These are phyloP conservation scores for Atethmia centrago DNA, from an alignment of 2,888 invertebrate genomes.

Conservation along the genomic window DNA sequence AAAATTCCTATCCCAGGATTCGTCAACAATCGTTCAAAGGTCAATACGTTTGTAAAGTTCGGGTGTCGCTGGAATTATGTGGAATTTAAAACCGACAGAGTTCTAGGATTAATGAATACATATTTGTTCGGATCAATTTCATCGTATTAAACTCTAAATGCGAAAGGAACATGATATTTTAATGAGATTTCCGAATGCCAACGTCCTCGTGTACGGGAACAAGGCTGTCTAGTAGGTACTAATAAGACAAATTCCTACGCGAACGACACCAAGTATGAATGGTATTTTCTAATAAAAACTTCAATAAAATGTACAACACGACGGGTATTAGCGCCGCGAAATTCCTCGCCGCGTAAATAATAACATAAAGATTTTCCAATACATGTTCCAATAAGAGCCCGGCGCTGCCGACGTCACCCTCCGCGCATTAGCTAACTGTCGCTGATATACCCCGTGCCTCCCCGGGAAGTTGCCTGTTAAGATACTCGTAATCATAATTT, in stretches of 20 bases:
- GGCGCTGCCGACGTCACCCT: conserved; percentile 53
- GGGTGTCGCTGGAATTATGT: conserved; percentile 16
- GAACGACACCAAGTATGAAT: conserved; percentile 74
- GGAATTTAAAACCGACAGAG: conserved; percentile 25
- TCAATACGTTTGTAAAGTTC: conserved; percentile 39
- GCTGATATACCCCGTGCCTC: conserved; percentile 55
- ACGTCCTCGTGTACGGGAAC: conserved; percentile 52
- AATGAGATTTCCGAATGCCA: conserved; percentile 69
- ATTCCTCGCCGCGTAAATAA: conserved; percentile 84
- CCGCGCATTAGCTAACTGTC: conserved; percentile 57
- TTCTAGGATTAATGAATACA: conserved; percentile 29
- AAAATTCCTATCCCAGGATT: conserved; percentile 16
- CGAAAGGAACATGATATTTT: conserved; percentile 70
- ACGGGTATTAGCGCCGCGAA: conserved; percentile 83
- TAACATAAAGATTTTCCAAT: conserved; percentile 87
- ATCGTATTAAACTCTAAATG: conserved; percentile 60
- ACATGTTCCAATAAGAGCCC: conserved; percentile 79
- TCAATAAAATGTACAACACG: conserved; percentile 82
- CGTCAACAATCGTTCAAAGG: conserved; percentile 3
- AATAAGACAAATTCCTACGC: conserved; percentile 73
- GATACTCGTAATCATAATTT: conserved; percentile 64
- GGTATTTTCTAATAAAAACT: conserved; percentile 87
- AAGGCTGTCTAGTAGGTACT: conserved; percentile 65
- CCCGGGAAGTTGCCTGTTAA: conserved; percentile 55
- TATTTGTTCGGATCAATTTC: conserved; percentile 52